These are phyloP conservation scores for Hesperia comma DNA, from an alignment of 2,888 invertebrate genomes.

Conservation along the genomic window DNA sequence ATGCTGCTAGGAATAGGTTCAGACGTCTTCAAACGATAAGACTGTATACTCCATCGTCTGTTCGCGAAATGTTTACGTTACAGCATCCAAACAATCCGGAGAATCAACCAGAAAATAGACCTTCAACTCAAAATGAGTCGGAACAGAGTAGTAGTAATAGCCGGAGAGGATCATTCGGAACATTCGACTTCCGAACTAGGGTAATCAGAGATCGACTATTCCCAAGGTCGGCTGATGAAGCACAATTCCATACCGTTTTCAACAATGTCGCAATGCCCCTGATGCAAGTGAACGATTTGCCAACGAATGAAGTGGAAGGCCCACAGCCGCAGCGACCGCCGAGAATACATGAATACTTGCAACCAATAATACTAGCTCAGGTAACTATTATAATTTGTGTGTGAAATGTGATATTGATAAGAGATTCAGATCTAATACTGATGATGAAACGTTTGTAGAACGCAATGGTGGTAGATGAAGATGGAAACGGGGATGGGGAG, in stretches of 20 bases:
- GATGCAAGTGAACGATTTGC: constrained; percentile 86
- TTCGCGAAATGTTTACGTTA: constrained; percentile 72
- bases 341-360: constrained; percentile 74
- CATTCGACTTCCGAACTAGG: constrained; percentile 55
- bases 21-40: constrained; percentile 74
- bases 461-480: constrained; percentile 79
- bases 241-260: constrained; percentile 62
- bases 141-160: constrained; percentile 46
- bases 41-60: constrained; percentile 72
- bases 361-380: constrained; percentile 79
- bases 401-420: not conserved
- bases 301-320: constrained; percentile 53
- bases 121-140: constrained; percentile 48
- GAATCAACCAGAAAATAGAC: constrained; percentile 51
- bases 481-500: constrained; percentile 46
- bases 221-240: constrained; percentile 49
- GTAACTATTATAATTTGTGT: constrained; percentile 49
- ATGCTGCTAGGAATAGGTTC: constrained; percentile 70
- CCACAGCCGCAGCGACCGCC: constrained; percentile 61
- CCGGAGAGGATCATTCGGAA: constrained; percentile 34
- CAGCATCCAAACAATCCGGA: constrained; percentile 54
- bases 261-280: constrained; percentile 77
- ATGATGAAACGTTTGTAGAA: constrained; percentile 54
- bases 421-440: too few relatives aligned
- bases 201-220: constrained; percentile 52